These are phyloP conservation scores for Sinocyclocheilus rhinocerous DNA, from an alignment of 2,113 vertebrate species.

Conservation along the genomic window DNA sequence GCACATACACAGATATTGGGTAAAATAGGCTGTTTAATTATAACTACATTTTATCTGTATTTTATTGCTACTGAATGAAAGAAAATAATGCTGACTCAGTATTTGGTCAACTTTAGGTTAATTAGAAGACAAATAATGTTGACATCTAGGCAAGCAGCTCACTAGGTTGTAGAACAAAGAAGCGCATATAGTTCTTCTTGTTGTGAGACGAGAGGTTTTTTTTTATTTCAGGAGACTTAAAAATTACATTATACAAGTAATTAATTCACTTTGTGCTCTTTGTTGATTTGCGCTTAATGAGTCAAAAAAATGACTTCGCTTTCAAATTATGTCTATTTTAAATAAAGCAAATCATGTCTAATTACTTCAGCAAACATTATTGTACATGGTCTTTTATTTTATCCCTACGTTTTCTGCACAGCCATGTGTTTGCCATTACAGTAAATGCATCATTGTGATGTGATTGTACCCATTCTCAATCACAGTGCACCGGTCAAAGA, in stretches of 20 bases:
- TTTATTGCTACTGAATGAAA: background rate
- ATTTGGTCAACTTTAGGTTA: background rate
- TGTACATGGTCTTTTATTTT: conserved; percentile 30
- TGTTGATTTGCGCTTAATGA: conserved; percentile 5
- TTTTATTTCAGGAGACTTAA: background rate
- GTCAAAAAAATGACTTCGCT: background rate
- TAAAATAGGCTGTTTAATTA: background rate
- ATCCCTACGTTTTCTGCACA: conserved; percentile 54
- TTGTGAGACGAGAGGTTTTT: background rate
- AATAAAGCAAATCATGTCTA: background rate
- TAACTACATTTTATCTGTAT: background rate
- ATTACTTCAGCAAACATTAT: conserved; percentile 6
- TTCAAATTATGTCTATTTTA: conserved; percentile 1
- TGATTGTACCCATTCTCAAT: conserved; percentile 64
- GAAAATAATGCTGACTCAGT: background rate
- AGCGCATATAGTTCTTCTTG: background rate
- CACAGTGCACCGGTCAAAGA: conserved; percentile 45
- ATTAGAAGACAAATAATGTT: background rate
- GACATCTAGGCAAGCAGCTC: background rate
- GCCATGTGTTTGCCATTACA: conserved; percentile 73
- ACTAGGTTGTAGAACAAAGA: background rate
- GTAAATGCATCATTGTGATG: conserved; percentile 60
- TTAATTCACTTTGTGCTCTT: conserved; percentile 15
- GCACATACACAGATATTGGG: background rate
- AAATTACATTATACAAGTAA: background rate